Base-by-base conservation (phyloP, 2,113 vertebrate species). In the Columbina picui region DNA sequence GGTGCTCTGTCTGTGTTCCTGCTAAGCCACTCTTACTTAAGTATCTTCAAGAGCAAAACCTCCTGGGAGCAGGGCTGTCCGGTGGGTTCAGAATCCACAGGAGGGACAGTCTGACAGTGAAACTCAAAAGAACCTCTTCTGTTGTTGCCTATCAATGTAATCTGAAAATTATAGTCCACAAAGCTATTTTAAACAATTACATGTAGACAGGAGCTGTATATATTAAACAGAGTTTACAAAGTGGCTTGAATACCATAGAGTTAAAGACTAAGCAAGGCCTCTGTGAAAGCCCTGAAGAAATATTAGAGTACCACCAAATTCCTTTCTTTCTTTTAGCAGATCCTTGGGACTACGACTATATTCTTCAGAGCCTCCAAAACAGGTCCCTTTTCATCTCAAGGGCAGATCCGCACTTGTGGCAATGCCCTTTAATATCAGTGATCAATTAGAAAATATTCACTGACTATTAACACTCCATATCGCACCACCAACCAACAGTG, bases 351-450 rank as follows among this genome's bases (percentile, higher is more conserved):
- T 18, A 27, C 0, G 11, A 41, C 43, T 25, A 8, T 11, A 29
- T 22, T 11, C 38, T 38, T 27, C 47, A 68, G 77, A 77, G 38
- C 49, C 43, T 43, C 75, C 49, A 30, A 39, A 82, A 23, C 5
- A 3, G 9, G 9, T 13, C 21, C 47, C 57, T 73, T 82, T 65
- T 67, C 69, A 52, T 20, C n/a, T 63, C 32, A 43, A 49, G 19
- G 30, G n/a, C 5, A 65, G 38, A 79, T 43, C 21, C 3, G 1
- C 67, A 32, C 2, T 1, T 26, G n/a, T 1, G 1, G 47, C 16
- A 8, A 41, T 7, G 23, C 17, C 57, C 43, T 45, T 38, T 30
- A 45, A 27, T 26, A 27, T 41, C 38, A 15, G n/a, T 2, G 26
- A 90, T 34, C n/a, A 20, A 64, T 49, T 26, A 75, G 50, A 32